These are phyloP conservation scores for Euplexia lucipara DNA, from an alignment of 2,888 invertebrate genomes.

Conservation along the genomic window DNA sequence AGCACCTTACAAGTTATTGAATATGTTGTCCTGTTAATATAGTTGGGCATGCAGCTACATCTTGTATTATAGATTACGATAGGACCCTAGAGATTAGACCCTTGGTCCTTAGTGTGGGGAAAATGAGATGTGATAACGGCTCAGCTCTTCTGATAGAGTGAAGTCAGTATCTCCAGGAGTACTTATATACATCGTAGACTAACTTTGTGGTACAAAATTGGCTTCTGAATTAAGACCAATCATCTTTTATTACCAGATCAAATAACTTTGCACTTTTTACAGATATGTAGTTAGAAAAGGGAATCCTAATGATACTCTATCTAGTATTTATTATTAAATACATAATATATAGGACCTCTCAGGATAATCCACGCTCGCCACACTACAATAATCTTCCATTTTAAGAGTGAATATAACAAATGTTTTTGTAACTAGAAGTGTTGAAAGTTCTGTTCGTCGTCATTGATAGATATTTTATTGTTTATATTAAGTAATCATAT, in stretches of 20 bases:
- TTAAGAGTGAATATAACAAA: constrained; percentile 49
- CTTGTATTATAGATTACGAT: background rate
- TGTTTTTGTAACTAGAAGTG: constrained; percentile 39
- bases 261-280: too few relatives aligned
- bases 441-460: constrained; percentile 15
- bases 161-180: too few relatives aligned
- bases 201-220: too few relatives aligned
- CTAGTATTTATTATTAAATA: constrained; percentile 15
- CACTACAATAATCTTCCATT: constrained; percentile 57
- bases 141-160: too few relatives aligned
- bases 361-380: constrained; percentile 15
- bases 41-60: background rate
- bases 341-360: background rate
- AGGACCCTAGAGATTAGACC: background rate
- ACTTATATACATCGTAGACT: too few relatives aligned
- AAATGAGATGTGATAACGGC: too few relatives aligned
- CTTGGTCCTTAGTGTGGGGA: too few relatives aligned
- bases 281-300: background rate
- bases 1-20: background rate
- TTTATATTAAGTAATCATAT: background rate
- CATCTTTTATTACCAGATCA: too few relatives aligned
- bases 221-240: too few relatives aligned
- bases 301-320: background rate
- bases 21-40: constrained; percentile 4
- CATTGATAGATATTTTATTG: constrained; percentile 41